Evolutionary conservation across 2,797 vertebrate genomes (phyloP).

Genomic region (Heterohyrax brucei): DNA sequence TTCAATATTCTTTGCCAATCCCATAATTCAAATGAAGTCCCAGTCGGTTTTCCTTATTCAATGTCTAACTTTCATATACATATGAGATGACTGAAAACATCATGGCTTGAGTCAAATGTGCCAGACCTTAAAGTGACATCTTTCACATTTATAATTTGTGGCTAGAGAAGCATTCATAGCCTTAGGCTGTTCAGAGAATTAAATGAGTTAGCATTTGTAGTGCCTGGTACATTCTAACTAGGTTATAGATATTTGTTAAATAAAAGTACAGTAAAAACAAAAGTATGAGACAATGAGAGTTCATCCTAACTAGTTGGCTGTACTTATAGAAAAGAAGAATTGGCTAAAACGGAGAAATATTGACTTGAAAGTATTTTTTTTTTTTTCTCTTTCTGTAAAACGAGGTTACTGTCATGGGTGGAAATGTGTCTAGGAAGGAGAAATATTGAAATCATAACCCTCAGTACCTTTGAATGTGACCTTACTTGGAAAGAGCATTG

Average conservation of each 20-base stretch:
- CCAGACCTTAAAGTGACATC: too few relatives aligned
- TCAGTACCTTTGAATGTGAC: too few relatives aligned
- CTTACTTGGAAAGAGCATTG: too few relatives aligned
- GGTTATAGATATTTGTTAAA: constrained; percentile 26
- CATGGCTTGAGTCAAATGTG: too few relatives aligned
- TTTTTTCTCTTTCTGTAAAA: constrained; percentile 24
- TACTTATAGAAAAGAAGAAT: constrained; percentile 5
- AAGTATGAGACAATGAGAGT: constrained; percentile 36
- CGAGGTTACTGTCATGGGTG: neutral
- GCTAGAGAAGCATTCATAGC: neutral
- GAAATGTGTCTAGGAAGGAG: too few relatives aligned
- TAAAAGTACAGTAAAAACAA: constrained; percentile 63
- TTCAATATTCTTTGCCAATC: too few relatives aligned
- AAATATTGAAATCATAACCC: too few relatives aligned
- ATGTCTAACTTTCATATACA: too few relatives aligned
- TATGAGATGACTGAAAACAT: too few relatives aligned
- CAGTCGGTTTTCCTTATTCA: too few relatives aligned
- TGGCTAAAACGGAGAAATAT: constrained; percentile 26
- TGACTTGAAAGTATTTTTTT: neutral
- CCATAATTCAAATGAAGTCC: too few relatives aligned
- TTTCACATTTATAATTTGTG: neutral
- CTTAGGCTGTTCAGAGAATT: neutral
- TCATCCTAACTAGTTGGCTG: neutral
- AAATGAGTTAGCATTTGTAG: neutral
- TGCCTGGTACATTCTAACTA: neutral